Percentiles rank a stretch among this genome's conserved stretches.
Evolutionary conservation across 2,113 vertebrate species (phyloP).

Genomic region (Danio rerio): GRCz12tu NC_133177.1:43566001-43566500

Average conservation of each 20-base stretch:
- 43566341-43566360: too few relatives aligned
- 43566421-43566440: too few relatives aligned
- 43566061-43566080: slow-evolving; percentile 24
- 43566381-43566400: too few relatives aligned
- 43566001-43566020: slow-evolving; percentile 21
- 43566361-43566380: too few relatives aligned
- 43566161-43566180: slow-evolving; percentile 72
- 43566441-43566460: too few relatives aligned
- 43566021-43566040: background rate
- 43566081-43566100: slow-evolving; percentile 72
- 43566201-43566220: slow-evolving; percentile 38
- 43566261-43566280: too few relatives aligned
- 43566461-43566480: too few relatives aligned
- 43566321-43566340: background rate
- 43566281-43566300: too few relatives aligned
- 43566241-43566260: slow-evolving; percentile 21
- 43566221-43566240: slow-evolving; percentile 30
- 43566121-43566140: slow-evolving; percentile 73
- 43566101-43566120: slow-evolving; percentile 71
- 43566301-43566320: too few relatives aligned
- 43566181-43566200: slow-evolving; percentile 10
- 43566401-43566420: too few relatives aligned
- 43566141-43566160: slow-evolving; percentile 56
- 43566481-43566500: too few relatives aligned
- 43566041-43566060: background rate